A percentile compares a stretch with the other conserved stretches of the same genome.
Evolutionary conservation across 2,113 vertebrate species (phyloP).

Genomic region (Notechis scutatus): DNA sequence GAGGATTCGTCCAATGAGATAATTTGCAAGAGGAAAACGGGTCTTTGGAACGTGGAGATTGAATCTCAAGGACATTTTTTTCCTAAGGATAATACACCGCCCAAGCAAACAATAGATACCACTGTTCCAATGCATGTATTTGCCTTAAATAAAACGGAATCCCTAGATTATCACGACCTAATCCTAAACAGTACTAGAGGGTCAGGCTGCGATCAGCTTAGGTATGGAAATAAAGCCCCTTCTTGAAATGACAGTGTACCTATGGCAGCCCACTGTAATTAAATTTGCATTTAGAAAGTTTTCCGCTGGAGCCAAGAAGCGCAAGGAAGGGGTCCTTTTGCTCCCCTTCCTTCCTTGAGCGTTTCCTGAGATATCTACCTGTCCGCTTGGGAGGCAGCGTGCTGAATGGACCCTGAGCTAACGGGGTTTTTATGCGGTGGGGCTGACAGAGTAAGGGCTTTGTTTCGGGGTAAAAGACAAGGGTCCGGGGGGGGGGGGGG

Average conservation of each 20-base stretch:
- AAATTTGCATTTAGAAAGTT: neutral
- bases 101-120: neutral
- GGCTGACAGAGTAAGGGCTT: neutral
- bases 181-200: neutral
- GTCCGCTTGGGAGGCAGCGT: neutral
- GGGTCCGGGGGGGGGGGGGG: neutral
- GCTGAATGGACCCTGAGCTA: neutral
- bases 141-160: neutral
- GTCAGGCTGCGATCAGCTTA: neutral
- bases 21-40: neutral
- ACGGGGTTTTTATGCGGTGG: neutral
- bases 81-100: neutral
- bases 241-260: neutral
- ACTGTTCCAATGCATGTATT: neutral
- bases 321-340: neutral
- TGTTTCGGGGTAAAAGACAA: neutral
- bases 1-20: conserved; percentile 25
- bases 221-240: neutral
- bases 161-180: neutral
- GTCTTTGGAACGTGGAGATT: neutral
- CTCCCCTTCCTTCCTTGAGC: neutral
- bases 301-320: neutral
- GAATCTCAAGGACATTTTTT: neutral
- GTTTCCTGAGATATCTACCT: neutral
- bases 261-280: neutral